Evolutionary conservation across 2,888 invertebrate genomes (phyloP).

Genomic region (Teinopalpus imperialis): DNA sequence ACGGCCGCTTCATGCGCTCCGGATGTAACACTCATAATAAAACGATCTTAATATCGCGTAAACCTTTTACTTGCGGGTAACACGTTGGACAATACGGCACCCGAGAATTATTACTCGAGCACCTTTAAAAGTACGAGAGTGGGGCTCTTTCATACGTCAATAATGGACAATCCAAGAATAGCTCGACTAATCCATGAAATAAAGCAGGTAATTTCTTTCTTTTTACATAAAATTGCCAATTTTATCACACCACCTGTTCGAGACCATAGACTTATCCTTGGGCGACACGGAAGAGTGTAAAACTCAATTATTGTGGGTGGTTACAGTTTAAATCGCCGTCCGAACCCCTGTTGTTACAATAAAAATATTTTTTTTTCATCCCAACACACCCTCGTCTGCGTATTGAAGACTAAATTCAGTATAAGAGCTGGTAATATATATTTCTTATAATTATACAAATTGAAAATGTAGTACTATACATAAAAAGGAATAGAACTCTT

Average conservation of each 20-base stretch:
- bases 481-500: too few relatives aligned
- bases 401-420: conserved; percentile 20
- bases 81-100: conserved; percentile 47
- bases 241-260: conserved; percentile 54
- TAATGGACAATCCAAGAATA: conserved; percentile 30
- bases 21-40: conserved; percentile 72
- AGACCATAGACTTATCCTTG: conserved; percentile 2
- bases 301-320: conserved; percentile 55
- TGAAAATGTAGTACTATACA: too few relatives aligned
- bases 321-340: conserved; percentile 48
- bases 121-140: conserved; percentile 18
- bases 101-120: conserved; percentile 42
- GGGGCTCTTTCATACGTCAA: conserved; percentile 19
- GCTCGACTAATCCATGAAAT: conserved; percentile 32
- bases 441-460: too few relatives aligned
- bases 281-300: conserved; percentile 33
- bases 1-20: conserved; percentile 61
- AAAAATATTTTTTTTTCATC: conserved; percentile 40
- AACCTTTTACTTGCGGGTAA: conserved; percentile 44
- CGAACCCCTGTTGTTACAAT: conserved; percentile 40
- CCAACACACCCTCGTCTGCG: conserved; percentile 38
- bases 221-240: conserved; percentile 27
- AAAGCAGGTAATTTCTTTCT: conserved; percentile 39
- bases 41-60: conserved; percentile 70
- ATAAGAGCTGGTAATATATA: conserved; percentile 16